Conservation (phyloP, 2,888 invertebrate genomes). For the Tetanocera ferruginea region DNA sequence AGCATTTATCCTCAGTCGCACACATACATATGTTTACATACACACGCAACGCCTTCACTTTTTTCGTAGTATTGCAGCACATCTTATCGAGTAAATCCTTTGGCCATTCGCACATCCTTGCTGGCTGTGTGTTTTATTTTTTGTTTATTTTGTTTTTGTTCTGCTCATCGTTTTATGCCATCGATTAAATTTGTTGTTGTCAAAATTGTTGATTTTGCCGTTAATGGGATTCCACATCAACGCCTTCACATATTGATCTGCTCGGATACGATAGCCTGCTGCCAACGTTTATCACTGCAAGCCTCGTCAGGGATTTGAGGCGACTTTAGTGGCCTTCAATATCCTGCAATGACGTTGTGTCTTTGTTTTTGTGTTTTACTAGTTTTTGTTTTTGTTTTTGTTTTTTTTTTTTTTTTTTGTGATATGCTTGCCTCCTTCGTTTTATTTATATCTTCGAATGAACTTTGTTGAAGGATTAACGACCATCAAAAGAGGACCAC, state of each 20-base stretch:
- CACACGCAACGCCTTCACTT: not conserved
- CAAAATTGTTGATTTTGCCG: slow-evolving; percentile 60
- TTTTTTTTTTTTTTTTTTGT: not conserved
- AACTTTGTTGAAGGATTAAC: slow-evolving; percentile 58
- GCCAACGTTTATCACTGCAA: slow-evolving; percentile 38
- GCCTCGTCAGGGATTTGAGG: not conserved
- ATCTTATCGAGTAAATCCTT: slow-evolving; percentile 6
- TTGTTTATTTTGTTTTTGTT: not conserved
- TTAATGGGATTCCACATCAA: slow-evolving; percentile 39
- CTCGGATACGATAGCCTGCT: not conserved
- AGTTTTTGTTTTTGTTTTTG: slow-evolving; percentile 12
- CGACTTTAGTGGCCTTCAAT: not conserved
- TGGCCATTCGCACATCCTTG: slow-evolving; percentile 7
- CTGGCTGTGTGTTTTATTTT: not conserved
- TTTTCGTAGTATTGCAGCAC: not conserved
- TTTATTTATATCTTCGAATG: slow-evolving; percentile 21
- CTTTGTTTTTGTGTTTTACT: not conserved
- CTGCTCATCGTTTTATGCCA: not conserved
- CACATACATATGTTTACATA: too few relatives aligned
- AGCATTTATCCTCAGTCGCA: not conserved
- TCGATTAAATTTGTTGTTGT: slow-evolving; percentile 58
- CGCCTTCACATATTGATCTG: slow-evolving; percentile 13
- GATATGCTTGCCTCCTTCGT: not conserved
- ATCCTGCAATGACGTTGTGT: not conserved
- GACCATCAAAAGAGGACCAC: slow-evolving; percentile 55